These are phyloP conservation scores for Apodemia zela DNA, from an alignment of 2,888 invertebrate species.

Conservation along the genomic window DNA sequence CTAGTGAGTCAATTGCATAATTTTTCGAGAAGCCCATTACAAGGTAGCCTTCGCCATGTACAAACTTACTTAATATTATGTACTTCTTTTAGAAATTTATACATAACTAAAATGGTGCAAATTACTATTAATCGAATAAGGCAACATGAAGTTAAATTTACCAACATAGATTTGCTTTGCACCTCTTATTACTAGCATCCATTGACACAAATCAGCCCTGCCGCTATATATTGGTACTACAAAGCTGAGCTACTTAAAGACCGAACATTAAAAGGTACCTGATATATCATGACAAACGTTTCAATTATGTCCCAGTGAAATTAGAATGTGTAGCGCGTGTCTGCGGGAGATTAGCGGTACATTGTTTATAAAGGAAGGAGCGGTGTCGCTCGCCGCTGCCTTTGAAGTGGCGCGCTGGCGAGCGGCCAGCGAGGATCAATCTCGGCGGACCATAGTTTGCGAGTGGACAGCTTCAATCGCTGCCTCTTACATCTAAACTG, in stretches of 20 bases:
- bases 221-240: not conserved
- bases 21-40: too few species aligned
- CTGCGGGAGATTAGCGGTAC: conserved; percentile 2
- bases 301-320: conserved; percentile 6
- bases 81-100: too few species aligned
- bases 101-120: too few species aligned
- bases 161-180: not conserved
- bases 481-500: not conserved
- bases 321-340: conserved; percentile 13
- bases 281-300: conserved; percentile 8
- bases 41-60: too few species aligned
- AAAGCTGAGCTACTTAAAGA: not conserved
- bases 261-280: not conserved
- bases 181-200: not conserved
- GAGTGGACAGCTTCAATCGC: conserved; percentile 17
- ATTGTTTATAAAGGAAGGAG: conserved; percentile 12
- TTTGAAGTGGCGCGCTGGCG: conserved; percentile 27
- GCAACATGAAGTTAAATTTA: too few species aligned
- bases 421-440: conserved; percentile 26
- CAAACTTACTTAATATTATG: too few species aligned
- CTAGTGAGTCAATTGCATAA: too few species aligned
- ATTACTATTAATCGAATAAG: too few species aligned
- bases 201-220: not conserved
- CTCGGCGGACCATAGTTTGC: conserved; percentile 30
- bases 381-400: conserved; percentile 16